Evolutionary conservation across 1,140 invertebrate species (phyloP).

Genomic region (Scaptomyza montana): DNA sequence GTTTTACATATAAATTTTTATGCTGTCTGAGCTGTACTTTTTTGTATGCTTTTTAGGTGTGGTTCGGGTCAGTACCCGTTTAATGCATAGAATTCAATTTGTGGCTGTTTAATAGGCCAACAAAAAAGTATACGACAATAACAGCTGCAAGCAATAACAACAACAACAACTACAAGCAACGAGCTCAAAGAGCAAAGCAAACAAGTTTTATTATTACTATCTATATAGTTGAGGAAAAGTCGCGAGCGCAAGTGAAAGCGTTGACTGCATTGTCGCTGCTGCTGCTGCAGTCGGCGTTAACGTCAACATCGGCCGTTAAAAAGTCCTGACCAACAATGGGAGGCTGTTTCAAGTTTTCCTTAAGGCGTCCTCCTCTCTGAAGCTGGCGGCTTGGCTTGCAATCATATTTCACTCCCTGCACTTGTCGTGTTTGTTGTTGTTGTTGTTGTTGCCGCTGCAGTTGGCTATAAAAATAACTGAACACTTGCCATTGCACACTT

Average conservation of each 20-base stretch:
- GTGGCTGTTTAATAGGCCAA: constrained; percentile 48
- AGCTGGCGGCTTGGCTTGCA: constrained; percentile 42
- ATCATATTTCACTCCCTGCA: constrained; percentile 78
- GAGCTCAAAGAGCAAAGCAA: constrained; percentile 52
- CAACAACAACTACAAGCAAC: constrained; percentile 16
- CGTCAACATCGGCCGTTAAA: constrained; percentile 5
- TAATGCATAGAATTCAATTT: constrained; percentile 50
- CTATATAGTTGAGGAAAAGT: constrained; percentile 33
- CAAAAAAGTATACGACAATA: constrained; percentile 20
- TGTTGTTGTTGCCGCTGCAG: constrained; percentile 24
- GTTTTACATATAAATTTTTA: constrained; percentile 26
- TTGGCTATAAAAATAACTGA: constrained; percentile 73
- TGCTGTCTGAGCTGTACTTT: neutral
- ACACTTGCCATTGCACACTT: constrained; percentile 79
- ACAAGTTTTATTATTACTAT: constrained; percentile 40
- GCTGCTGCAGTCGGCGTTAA: neutral
- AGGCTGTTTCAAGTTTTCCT: constrained; percentile 46
- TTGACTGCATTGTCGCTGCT: neutral
- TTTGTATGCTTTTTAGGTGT: constrained; percentile 26
- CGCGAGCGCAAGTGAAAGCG: constrained; percentile 50
- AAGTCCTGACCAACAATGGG: constrained; percentile 30
- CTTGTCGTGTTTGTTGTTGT: constrained; percentile 56
- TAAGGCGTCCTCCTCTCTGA: constrained; percentile 35
- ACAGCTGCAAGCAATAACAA: constrained; percentile 28
- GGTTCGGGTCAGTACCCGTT: constrained; percentile 35